A percentile compares a stretch with the other conserved stretches of the same genome.
Conservation (phyloP, 2,888 invertebrate species). For the Standfussiana lucernea region DNA sequence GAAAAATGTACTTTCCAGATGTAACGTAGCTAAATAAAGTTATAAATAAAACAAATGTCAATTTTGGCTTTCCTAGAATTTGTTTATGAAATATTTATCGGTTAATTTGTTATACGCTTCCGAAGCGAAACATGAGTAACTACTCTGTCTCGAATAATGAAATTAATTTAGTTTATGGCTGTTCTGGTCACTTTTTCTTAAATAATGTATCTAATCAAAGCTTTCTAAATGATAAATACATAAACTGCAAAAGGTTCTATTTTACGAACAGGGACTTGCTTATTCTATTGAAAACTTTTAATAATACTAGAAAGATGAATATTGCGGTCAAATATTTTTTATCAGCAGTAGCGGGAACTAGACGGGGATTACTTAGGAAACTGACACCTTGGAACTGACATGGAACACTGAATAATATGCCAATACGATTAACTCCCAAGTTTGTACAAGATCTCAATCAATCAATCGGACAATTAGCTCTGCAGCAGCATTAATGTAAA, state of each 20-base stretch:
- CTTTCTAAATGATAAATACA: not conserved
- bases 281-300: not conserved
- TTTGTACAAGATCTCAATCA: conserved; percentile 5
- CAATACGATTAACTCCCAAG: not conserved
- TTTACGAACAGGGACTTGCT: not conserved
- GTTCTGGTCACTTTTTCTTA: not conserved
- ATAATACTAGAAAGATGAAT: conserved; percentile 26
- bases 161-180: conserved; percentile 13
- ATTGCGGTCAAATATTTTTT: conserved; percentile 19
- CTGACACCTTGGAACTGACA: not conserved
- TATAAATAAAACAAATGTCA: not conserved
- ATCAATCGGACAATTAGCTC: conserved; percentile 23
- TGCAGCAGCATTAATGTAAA: not conserved
- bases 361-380: not conserved
- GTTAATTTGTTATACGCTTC: not conserved
- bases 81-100: not conserved
- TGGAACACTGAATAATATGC: not conserved
- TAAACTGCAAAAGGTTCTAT: not conserved
- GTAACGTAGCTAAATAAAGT: not conserved
- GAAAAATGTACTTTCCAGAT: not conserved
- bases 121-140: not conserved
- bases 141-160: not conserved
- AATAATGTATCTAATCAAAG: not conserved
- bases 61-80: not conserved
- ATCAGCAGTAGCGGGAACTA: not conserved